Percentiles rank a stretch among this genome's conserved stretches.
Evolutionary conservation across 2,113 vertebrate species (phyloP).

Genomic region (Brachypteracias leptosomus): DNA sequence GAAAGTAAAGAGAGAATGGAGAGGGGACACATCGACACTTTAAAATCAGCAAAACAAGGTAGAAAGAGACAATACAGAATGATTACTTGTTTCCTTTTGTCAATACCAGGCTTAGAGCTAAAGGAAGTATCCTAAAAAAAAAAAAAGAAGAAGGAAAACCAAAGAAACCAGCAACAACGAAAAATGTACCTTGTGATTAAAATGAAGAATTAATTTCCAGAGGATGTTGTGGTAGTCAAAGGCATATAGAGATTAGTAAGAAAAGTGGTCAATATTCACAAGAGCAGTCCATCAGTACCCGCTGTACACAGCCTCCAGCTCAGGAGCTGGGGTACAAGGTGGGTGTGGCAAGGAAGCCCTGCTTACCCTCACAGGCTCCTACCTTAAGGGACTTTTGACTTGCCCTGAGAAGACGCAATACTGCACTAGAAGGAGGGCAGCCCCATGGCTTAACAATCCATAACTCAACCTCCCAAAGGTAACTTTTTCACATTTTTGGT

Average conservation of each 20-base stretch:
- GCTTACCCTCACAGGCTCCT: background rate
- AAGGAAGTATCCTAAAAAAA: background rate
- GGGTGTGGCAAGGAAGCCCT: background rate
- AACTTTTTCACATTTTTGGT: background rate
- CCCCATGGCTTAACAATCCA: background rate
- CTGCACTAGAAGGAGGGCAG: background rate
- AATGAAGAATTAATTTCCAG: background rate
- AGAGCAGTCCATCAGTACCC: background rate
- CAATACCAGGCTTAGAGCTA: background rate
- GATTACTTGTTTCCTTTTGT: background rate
- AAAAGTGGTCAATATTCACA: background rate
- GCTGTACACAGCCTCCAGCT: background rate
- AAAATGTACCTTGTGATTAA: background rate
- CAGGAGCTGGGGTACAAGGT: background rate
- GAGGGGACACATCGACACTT: background rate
- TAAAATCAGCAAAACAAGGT: background rate
- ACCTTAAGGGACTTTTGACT: background rate
- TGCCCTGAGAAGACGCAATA: fast-evolving
- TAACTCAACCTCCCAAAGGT: background rate
- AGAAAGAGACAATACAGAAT: background rate
- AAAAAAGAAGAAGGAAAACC: background rate
- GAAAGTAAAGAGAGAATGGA: background rate
- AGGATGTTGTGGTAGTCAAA: background rate
- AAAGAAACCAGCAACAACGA: background rate
- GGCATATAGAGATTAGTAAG: background rate